phyloP scores from a whole-genome alignment of 2,797 vertebrate species.

The Sylvia borin region DNA sequence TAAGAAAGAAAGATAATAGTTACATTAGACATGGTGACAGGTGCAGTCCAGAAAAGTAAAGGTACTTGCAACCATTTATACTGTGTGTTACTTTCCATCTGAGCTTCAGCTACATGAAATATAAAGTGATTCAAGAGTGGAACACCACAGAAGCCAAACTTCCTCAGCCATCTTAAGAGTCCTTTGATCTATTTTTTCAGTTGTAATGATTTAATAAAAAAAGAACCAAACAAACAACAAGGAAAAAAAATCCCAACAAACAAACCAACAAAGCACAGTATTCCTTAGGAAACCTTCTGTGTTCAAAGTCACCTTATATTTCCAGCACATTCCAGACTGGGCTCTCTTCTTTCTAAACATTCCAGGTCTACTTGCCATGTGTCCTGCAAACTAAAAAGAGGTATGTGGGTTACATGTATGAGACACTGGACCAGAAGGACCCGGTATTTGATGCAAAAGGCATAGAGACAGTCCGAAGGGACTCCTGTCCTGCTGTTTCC shows the following conservation, averaged over 20 bases:
- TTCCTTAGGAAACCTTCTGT: background rate
- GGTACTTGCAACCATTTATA: background rate
- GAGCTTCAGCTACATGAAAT: background rate
- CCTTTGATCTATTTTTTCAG: background rate
- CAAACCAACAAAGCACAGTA: background rate
- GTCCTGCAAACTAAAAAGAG: slow-evolving; percentile 98
- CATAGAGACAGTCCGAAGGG: slow-evolving; percentile 95
- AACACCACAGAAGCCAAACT: background rate
- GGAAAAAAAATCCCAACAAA: background rate
- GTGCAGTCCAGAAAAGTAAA: background rate
- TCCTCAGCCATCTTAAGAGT: background rate
- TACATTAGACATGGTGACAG: background rate
- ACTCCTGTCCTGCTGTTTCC: slow-evolving; percentile 95
- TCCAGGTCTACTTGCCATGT: slow-evolving; percentile 94
- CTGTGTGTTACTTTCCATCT: background rate
- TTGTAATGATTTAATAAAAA: background rate
- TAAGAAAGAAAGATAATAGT: background rate
- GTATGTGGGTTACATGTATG: slow-evolving; percentile 98
- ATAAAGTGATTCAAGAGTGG: background rate
- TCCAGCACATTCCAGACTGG: background rate
- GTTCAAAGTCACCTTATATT: background rate
- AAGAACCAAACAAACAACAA: background rate
- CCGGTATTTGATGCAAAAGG: slow-evolving; percentile 97
- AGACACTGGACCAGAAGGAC: slow-evolving; percentile 93
- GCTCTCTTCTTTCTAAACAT: slow-evolving; percentile 32